Conservation (phyloP, 2,797 vertebrate species). For the Epinephelus awoara region DNA sequence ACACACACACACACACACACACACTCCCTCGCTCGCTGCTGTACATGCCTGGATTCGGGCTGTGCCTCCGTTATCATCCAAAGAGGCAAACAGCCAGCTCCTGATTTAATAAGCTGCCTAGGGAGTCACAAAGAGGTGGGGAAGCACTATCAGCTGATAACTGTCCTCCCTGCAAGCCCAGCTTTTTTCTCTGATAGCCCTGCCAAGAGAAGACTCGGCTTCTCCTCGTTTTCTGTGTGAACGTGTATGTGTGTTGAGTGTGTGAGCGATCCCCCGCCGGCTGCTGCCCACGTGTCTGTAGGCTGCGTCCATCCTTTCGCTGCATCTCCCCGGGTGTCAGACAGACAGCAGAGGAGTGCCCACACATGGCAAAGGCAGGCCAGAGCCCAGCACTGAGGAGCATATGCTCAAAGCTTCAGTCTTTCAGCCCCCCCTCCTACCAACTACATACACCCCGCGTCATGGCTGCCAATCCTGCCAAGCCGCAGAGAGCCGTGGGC, state of each 20-base stretch:
- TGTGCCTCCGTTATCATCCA: constrained; percentile 73
- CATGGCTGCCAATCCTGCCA: constrained; percentile 48
- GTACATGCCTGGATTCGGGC: constrained; percentile 52
- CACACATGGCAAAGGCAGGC: constrained; percentile 63
- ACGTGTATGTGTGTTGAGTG: constrained; percentile 29
- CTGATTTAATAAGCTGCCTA: constrained; percentile 84
- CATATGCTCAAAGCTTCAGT: constrained; percentile 69
- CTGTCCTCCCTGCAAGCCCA: constrained; percentile 72
- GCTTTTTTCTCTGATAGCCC: constrained; percentile 65
- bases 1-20: constrained; percentile 43
- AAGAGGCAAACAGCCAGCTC: constrained; percentile 77
- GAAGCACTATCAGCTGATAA: constrained; percentile 81
- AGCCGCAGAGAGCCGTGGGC: constrained; percentile 29
- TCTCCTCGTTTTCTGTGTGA: constrained; percentile 35
- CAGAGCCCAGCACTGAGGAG: constrained; percentile 42
- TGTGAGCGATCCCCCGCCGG: constrained; percentile 49
- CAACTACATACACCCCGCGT: not conserved
- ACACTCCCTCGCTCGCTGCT: constrained; percentile 48
- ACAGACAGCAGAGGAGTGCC: constrained; percentile 65
- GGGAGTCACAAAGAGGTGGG: constrained; percentile 78
- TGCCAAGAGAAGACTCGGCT: constrained; percentile 67
- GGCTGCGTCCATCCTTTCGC: constrained; percentile 46
- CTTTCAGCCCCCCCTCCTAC: not conserved
- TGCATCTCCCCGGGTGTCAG: constrained; percentile 58
- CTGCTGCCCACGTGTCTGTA: constrained; percentile 75